These are phyloP conservation scores for Heteromyza rotundicornis DNA, from an alignment of 2,888 invertebrate species.

Conservation along the genomic window DNA sequence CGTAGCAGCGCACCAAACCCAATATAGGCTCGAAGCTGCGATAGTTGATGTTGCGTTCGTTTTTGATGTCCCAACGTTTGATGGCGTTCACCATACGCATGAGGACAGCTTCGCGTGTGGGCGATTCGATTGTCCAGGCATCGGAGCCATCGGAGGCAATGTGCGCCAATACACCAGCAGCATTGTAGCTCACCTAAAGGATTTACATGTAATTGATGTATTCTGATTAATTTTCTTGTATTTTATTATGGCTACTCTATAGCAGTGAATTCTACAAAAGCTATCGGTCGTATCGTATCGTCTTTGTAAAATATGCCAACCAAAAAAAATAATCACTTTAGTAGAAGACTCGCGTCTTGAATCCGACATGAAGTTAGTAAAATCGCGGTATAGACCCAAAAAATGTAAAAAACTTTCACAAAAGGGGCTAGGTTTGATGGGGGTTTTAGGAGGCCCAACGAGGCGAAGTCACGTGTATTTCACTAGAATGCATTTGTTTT, in stretches of 20 bases:
- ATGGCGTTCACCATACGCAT: conserved; percentile 81
- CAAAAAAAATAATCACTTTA: too few relatives aligned
- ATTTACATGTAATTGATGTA: not conserved
- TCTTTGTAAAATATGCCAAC: too few relatives aligned
- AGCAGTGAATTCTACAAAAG: too few relatives aligned
- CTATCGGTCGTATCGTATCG: too few relatives aligned
- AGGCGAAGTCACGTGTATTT: too few relatives aligned
- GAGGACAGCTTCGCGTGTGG: conserved; percentile 75
- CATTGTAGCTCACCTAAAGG: conserved; percentile 86
- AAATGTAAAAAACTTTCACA: too few relatives aligned
- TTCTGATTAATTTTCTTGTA: not conserved
- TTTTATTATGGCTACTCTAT: too few relatives aligned
- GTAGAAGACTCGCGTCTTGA: too few relatives aligned
- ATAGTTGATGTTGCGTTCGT: conserved; percentile 95
- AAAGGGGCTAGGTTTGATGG: too few relatives aligned
- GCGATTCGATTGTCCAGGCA: conserved; percentile 79
- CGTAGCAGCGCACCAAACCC: conserved; percentile 78
- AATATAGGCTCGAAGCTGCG: conserved; percentile 94
- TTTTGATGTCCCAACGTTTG: conserved; percentile 84
- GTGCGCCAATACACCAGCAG: conserved; percentile 94
- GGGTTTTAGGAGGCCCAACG: too few relatives aligned
- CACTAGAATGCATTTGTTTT: not conserved
- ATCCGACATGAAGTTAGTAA: too few relatives aligned
- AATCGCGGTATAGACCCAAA: too few relatives aligned
- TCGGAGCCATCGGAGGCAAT: conserved; percentile 90